Conservation (phyloP, 2,888 invertebrate species). For the Leptopilina drosophilae region DNA sequence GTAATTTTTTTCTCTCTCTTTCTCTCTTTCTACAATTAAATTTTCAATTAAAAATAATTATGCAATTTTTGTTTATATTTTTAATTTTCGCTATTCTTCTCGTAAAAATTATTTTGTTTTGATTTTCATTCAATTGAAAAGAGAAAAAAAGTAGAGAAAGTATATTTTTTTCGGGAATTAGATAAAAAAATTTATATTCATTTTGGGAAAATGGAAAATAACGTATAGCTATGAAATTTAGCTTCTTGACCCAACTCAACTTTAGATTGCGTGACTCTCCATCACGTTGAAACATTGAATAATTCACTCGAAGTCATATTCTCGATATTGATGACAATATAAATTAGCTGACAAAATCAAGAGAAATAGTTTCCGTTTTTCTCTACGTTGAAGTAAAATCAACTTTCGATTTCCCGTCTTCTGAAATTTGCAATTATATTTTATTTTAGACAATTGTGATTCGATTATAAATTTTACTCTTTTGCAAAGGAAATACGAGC, state of each 20-base stretch:
- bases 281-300: neutral
- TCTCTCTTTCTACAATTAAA: too few relatives aligned
- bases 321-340: constrained; percentile 4
- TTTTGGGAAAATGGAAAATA: neutral
- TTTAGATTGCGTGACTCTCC: constrained; percentile 34
- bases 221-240: neutral
- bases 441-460: neutral
- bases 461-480: neutral
- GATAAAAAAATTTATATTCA: too few relatives aligned
- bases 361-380: neutral
- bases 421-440: neutral
- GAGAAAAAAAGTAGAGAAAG: too few relatives aligned
- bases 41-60: too few relatives aligned
- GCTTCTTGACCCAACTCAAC: constrained; percentile 33
- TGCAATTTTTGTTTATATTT: too few relatives aligned
- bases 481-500: too few relatives aligned
- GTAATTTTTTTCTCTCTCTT: too few relatives aligned
- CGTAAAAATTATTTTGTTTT: too few relatives aligned
- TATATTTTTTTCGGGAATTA: too few relatives aligned
- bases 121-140: too few relatives aligned
- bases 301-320: constrained; percentile 12
- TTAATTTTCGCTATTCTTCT: too few relatives aligned
- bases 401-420: neutral
- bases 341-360: neutral
- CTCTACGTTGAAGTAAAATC: neutral